Base-by-base conservation (phyloP, 2,888 invertebrate genomes). In the Cantharis nigra region DNA sequence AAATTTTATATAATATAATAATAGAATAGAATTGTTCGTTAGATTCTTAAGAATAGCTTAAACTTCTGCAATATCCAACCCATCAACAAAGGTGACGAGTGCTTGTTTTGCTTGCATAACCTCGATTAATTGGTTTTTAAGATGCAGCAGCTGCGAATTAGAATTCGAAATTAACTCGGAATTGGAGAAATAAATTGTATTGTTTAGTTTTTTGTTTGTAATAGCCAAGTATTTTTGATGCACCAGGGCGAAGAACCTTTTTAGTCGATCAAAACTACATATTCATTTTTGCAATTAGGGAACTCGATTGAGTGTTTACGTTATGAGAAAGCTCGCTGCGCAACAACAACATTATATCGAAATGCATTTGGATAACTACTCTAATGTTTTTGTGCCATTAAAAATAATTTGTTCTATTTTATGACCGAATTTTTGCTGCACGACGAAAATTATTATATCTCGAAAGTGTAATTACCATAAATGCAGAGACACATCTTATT, bases 401-500 rank as follows among this genome's bases (percentile, higher is more conserved):
- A 49, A 49, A n/a, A n/a, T 49, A 49, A 49, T 49, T 49, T n/a
- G 49, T 49, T 49, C 49, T 49, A 49, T 49, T 49, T 49, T n/a
- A 49, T 49, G 49, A 49, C n/a, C 49, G 49, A 49, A 7, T 49
- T n/a, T 49, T 49, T 49, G 49, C 7, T 49, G n/a, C n/a, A n/a
- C n/a, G 0, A 49, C 5, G 49, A 49, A 49, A 49, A 49, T 49
- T 49, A 5, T 49, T 49, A 49, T 49, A n/a, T 49, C 33, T 74
- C 23, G 33, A 49, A 74, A 74, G 70, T 70, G 70, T 70, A 69
- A 70, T 23, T 70, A 75, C 70, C 70, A 75, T 49, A 65, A 75
- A 74, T 69, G 63, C 63, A 49, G 70, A 49, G 49, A 49, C 49
- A 49, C n/a, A n/a, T 49, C 49, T 49, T 49, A 49, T 49, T 49